Percentiles rank a stretch among this genome's conserved stretches.
Evolutionary conservation across 2,113 vertebrate genomes (phyloP).

Genomic region (Poeciliopsis prolifica): DNA sequence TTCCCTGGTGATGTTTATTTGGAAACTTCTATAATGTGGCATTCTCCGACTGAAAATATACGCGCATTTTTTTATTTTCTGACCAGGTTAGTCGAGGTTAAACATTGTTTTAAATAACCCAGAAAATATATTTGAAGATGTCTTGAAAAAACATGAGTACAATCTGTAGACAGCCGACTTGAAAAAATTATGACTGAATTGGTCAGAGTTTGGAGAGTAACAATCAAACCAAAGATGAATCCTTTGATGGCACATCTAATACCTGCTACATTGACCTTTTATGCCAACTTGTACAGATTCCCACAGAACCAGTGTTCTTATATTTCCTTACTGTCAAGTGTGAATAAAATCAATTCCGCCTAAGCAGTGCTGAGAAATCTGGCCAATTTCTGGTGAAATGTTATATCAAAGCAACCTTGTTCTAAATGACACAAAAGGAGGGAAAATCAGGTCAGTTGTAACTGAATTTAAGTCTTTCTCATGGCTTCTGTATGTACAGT

Average conservation of each 20-base stretch:
- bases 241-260: not conserved
- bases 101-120: no score
- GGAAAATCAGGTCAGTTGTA: not conserved
- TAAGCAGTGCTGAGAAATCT: not conserved
- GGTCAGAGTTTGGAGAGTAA: conserved; percentile 3
- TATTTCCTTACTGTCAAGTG: not conserved
- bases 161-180: not conserved
- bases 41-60: no score
- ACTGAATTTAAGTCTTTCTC: not conserved
- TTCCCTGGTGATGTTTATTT: no score
- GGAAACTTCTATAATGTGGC: no score
- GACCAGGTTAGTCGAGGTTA: no score
- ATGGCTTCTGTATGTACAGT: no score
- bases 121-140: not conserved
- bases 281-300: not conserved
- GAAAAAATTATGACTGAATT: not conserved
- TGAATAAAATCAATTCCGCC: not conserved
- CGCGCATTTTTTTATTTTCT: no score
- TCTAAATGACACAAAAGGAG: not conserved
- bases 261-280: not conserved
- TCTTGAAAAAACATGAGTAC: not conserved
- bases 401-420: not conserved
- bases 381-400: not conserved
- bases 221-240: conserved; percentile 6
- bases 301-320: not conserved